A percentile compares a stretch with the other conserved stretches of the same genome.
These are phyloP conservation scores for Lordiphosa fenestrarum DNA, from an alignment of 2,888 invertebrate genomes.

Conservation along the genomic window DNA sequence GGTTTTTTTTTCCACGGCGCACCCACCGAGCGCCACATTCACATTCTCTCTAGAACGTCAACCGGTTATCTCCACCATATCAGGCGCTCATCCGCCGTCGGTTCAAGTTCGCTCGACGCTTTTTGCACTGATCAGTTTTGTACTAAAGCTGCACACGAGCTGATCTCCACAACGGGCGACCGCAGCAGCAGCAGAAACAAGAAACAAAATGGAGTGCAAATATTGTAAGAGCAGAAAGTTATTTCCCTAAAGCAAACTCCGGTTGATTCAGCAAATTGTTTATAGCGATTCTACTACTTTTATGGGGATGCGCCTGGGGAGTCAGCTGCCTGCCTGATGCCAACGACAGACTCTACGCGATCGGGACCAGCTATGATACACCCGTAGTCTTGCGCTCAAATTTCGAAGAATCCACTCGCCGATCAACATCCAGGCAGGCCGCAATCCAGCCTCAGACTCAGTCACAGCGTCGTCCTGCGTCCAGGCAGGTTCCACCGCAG, in stretches of 20 bases:
- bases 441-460: too few relatives aligned
- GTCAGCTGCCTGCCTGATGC: too few relatives aligned
- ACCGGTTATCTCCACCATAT: conserved; percentile 25
- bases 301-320: too few relatives aligned
- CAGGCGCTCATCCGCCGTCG: conserved; percentile 15
- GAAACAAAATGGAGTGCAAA: conserved; percentile 12
- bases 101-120: conserved; percentile 17
- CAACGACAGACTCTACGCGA: too few relatives aligned
- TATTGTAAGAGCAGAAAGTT: background rate
- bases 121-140: conserved; percentile 55
- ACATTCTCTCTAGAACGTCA: background rate
- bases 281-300: too few relatives aligned
- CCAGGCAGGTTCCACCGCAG: background rate
- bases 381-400: too few relatives aligned
- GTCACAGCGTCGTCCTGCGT: background rate
- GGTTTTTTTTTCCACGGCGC: conserved; percentile 18
- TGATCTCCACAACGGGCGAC: conserved; percentile 40
- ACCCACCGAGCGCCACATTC: conserved; percentile 6
- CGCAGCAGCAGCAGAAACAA: conserved; percentile 21
- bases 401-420: too few relatives aligned
- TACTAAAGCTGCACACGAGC: conserved; percentile 53
- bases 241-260: too few relatives aligned
- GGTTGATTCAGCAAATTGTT: too few relatives aligned
- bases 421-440: background rate
- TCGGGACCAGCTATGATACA: too few relatives aligned